phyloP scores from a whole-genome alignment of 2,797 vertebrate species.

The Phrynocephalus vlangalii region DNA sequence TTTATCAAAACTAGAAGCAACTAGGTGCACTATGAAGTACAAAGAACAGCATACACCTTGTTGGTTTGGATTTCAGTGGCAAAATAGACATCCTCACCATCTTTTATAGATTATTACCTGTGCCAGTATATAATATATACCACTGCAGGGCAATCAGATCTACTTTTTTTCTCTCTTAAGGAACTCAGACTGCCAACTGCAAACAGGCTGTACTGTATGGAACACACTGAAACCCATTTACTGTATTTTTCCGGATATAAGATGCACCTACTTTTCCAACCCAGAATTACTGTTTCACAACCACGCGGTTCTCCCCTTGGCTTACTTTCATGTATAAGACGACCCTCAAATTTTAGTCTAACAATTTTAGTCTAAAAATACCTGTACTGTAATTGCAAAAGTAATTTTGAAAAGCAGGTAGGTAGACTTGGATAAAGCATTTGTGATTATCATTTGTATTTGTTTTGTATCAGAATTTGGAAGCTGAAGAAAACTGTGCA shows the following conservation, averaged over 20 bases:
- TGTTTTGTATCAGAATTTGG: not conserved
- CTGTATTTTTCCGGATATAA: too few relatives aligned
- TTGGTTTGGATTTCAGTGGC: not conserved
- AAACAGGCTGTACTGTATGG: not conserved
- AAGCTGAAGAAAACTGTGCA: not conserved
- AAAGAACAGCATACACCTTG: not conserved
- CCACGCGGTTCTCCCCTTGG: too few relatives aligned
- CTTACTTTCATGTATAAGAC: too few relatives aligned
- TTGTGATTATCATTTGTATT: not conserved
- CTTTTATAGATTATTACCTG: conserved; percentile 1
- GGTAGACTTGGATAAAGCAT: not conserved
- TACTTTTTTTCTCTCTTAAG: not conserved
- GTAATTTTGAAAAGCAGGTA: not conserved
- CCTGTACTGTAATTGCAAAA: not conserved
- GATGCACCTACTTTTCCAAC: too few relatives aligned
- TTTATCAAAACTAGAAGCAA: not conserved
- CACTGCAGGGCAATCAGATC: not conserved
- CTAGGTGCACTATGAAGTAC: not conserved
- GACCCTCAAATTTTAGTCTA: too few relatives aligned
- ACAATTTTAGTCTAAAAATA: too few relatives aligned
- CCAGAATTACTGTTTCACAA: too few relatives aligned
- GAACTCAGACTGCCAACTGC: not conserved
- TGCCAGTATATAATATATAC: not conserved
- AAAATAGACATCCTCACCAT: not conserved
- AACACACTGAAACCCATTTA: not conserved